Evolutionary conservation across 1,140 invertebrate genomes (phyloP).

Genomic region (Polypedilum vanderplanki): DNA sequence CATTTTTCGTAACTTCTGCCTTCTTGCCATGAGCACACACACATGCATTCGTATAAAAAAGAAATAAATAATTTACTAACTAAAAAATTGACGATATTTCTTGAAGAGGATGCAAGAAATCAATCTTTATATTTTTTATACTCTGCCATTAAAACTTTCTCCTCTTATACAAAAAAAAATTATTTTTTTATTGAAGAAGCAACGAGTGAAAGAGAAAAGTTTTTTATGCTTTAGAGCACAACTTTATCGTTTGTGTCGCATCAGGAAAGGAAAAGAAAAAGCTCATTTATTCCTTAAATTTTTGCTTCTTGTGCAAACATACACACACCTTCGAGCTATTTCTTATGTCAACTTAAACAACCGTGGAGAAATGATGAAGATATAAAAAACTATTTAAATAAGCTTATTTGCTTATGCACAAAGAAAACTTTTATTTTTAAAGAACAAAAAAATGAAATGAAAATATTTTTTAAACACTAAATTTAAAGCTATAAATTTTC

Average conservation of each 20-base stretch:
- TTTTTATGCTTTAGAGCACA: not conserved
- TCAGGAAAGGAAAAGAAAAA: not conserved
- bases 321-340: too few species aligned
- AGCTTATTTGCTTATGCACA: too few species aligned
- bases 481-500: too few species aligned
- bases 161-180: not conserved
- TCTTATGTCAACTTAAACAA: too few species aligned
- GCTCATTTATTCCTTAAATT: too few species aligned
- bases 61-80: not conserved
- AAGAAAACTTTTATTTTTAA: too few species aligned
- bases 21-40: not conserved
- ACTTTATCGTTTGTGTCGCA: not conserved
- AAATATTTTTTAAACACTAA: too few species aligned
- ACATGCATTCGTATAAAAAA: not conserved
- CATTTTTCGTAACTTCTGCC: not conserved
- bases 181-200: not conserved
- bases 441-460: too few species aligned
- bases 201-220: not conserved
- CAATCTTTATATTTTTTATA: conserved; percentile 17
- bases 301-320: too few species aligned
- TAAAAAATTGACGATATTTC: not conserved
- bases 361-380: too few species aligned
- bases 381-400: too few species aligned
- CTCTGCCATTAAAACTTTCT: not conserved
- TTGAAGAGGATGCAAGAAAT: not conserved